Percentiles rank a stretch among this genome's conserved stretches.
Evolutionary conservation across 1,140 invertebrate genomes (phyloP).

Genomic region (Globodera ellingtonae): DNA sequence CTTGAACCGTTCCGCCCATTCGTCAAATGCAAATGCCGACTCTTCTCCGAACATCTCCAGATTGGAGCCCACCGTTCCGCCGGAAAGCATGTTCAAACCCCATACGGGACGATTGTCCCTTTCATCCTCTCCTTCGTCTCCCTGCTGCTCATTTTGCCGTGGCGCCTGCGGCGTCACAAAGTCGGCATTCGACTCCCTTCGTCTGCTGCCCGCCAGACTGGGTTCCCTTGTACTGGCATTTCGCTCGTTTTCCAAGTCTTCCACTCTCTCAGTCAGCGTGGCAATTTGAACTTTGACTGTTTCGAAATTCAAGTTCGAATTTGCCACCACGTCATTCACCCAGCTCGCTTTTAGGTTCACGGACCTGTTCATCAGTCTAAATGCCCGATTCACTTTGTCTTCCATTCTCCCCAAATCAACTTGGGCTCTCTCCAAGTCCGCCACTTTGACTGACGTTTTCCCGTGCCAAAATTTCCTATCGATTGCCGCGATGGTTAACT

Average conservation of each 20-base stretch:
- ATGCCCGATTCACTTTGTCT: background rate
- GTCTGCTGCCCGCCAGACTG: too few species aligned
- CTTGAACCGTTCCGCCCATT: conserved; percentile 7
- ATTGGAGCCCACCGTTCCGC: too few species aligned
- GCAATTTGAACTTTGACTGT: background rate
- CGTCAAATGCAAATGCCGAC: background rate
- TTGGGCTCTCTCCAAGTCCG: background rate
- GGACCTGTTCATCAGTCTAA: background rate
- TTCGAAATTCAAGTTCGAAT: background rate
- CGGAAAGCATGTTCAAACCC: too few species aligned
- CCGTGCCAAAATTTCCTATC: conserved; percentile 3
- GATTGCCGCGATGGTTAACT: background rate
- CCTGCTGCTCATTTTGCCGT: too few species aligned
- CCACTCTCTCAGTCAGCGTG: background rate
- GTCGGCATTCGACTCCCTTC: too few species aligned
- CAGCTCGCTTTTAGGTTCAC: background rate
- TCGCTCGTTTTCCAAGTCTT: background rate
- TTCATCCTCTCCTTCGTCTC: too few species aligned
- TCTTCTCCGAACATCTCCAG: background rate
- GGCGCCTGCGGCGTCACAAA: too few species aligned
- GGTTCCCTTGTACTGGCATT: background rate
- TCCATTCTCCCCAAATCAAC: background rate
- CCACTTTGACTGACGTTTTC: background rate
- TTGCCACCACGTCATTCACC: background rate
- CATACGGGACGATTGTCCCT: too few species aligned